phyloP scores from a whole-genome alignment of 2,888 invertebrate species.

The Dicranocentrus wangi region DNA sequence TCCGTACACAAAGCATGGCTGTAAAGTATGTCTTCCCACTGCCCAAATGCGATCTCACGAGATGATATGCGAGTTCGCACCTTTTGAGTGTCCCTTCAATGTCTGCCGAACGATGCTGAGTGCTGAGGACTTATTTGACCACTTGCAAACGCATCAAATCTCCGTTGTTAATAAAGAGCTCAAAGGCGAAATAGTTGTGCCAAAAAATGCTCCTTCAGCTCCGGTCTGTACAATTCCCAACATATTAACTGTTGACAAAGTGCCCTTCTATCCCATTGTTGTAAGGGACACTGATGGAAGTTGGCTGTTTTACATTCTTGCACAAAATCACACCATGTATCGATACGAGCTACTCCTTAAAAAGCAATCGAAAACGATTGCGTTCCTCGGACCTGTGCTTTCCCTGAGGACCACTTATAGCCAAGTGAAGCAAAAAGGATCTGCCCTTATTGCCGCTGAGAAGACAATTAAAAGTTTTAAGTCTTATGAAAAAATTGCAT shows the following conservation, averaged over 20 bases:
- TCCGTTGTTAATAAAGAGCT: constrained; percentile 32
- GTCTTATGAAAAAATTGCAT: constrained; percentile 27
- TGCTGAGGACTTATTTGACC: constrained; percentile 44
- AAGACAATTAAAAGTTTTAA: constrained; percentile 40
- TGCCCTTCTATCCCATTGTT: constrained; percentile 50
- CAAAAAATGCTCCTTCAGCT: not conserved
- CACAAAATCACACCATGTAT: constrained; percentile 40
- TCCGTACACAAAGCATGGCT: constrained; percentile 34
- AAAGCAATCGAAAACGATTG: constrained; percentile 45
- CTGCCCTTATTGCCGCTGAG: constrained; percentile 23
- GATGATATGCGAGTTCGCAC: constrained; percentile 54
- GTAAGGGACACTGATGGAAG: constrained; percentile 45
- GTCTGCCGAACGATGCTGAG: constrained; percentile 40
- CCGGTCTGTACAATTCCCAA: constrained; percentile 53
- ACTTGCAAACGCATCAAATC: constrained; percentile 52
- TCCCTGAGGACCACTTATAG: constrained; percentile 15
- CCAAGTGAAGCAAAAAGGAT: constrained; percentile 24
- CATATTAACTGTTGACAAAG: constrained; percentile 29
- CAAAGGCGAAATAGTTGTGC: constrained; percentile 13
- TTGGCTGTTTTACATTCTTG: constrained; percentile 51
- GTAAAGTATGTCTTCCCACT: constrained; percentile 47
- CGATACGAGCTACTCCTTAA: constrained; percentile 34
- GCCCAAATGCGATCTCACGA: constrained; percentile 52
- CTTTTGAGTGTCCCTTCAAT: constrained; percentile 60
- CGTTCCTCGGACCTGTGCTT: constrained; percentile 37